Evolutionary conservation across 2,797 vertebrate genomes (phyloP), one percentile per base, ranked within the genome.

Genomic region (Tragopan temminckii): DNA sequence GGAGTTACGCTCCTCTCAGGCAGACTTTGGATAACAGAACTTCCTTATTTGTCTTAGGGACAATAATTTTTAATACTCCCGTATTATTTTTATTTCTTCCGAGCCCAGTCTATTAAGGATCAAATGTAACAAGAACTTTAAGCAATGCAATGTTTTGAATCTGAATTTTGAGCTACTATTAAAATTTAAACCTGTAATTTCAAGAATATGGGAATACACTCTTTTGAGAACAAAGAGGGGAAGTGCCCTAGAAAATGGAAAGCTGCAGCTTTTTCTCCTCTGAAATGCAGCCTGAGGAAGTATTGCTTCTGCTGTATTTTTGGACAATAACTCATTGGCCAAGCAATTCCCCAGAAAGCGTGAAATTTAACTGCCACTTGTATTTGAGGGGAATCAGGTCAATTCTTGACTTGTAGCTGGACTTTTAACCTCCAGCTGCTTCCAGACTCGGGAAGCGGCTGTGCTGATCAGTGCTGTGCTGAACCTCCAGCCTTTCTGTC

Each of bases 201-300:
- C 43, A 90, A 35, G 14, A 29, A 27, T 69, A 21, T 83, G 36
- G 24, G 31, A 72, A 72, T 42, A 46, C 8, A 91, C 88, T 93
- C 75, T 96, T 90, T 93, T 85, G 79, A 88, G 69, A 87, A 92
- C 67, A 86, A 92, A 89, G 10, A 16, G 87, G 78, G 82, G 71
- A 94, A 85, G 40, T 69, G 8, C n/a, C 19, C 53, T 29, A 11
- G 24, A 74, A 72, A 80, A 69, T 13, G 48, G 72, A 25, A 90
- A 85, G 20, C 36, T 79, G 3, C 11, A 86, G 45, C 19, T 91
- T 86, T 93, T 84, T 59, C 63, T 77, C 21, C 13, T 86, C 90
- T 88, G 85, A 86, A 93, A 63, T 12, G 36, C 38, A 71, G 48
- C 75, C 57, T 80, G 64, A 59, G 43, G 40, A 89, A 93, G 25